These are phyloP conservation scores for Vireo griseus DNA, from an alignment of 2,797 vertebrate genomes.

Conservation along the genomic window DNA sequence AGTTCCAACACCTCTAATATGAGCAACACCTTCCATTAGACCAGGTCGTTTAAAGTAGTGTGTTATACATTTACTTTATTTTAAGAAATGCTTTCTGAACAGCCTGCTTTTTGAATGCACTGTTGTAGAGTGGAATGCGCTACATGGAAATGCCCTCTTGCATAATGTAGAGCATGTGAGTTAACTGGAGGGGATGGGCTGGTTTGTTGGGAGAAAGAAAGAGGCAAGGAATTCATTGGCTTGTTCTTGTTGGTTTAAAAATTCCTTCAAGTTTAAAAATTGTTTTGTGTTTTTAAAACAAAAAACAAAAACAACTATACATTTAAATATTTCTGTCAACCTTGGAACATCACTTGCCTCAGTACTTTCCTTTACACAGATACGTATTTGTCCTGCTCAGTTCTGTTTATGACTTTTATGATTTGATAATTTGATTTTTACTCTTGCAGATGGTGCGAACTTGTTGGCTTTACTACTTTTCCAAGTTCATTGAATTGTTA, in stretches of 20 bases:
- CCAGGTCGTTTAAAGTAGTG: neutral
- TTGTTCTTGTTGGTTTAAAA: neutral
- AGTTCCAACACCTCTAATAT: neutral
- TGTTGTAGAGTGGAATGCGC: neutral
- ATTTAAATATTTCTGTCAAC: neutral
- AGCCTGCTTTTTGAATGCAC: neutral
- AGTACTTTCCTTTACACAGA: neutral
- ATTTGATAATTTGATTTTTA: neutral
- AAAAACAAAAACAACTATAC: neutral
- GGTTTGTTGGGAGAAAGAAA: neutral
- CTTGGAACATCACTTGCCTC: neutral
- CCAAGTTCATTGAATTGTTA: constrained; percentile 95
- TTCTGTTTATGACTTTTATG: neutral
- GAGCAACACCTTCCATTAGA: neutral
- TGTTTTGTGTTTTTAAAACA: neutral
- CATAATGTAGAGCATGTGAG: neutral
- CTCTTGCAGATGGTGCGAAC: constrained; percentile 86
- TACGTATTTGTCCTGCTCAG: neutral
- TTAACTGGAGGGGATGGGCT: neutral
- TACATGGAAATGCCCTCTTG: neutral
- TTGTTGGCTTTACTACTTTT: constrained; percentile 97
- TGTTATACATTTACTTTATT: neutral
- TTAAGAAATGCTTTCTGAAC: neutral
- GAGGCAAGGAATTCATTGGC: neutral
- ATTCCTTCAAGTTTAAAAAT: neutral